Base-by-base conservation (phyloP, 2,797 vertebrate genomes). In the Parauchenoglanis ngamensis region DNA sequence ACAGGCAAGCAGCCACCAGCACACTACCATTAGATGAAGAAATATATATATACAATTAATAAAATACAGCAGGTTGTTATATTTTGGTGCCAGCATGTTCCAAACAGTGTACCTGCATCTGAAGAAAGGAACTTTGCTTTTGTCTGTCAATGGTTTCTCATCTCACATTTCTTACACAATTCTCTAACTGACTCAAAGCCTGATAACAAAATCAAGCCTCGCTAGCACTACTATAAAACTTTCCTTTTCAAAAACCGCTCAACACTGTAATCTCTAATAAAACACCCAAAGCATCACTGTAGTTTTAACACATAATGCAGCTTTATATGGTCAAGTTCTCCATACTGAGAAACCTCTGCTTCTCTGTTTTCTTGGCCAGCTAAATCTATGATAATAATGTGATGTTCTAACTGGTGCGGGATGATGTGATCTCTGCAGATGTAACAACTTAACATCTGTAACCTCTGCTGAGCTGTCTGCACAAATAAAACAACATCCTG, bases 401-500 rank as follows among this genome's bases (percentile, higher is more conserved):
- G 57, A 78, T 65, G 76, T 82, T 75, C 28, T 80, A 84, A 86
- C 70, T 77, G 82, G 89, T 92, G 91, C 94, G 93, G 92, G 93
- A 94, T 91, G 88, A 91, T 84, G 89, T 12, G 89, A 91, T 90
- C 23, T 35, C 90, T 92, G 92, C 94, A 96, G 94, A 96, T 95
- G 94, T 94, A 94, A 94, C 90, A 75, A 94, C 92, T 95, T 96
- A 95, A 95, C 95, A 94, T 92, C 88, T 12, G 59, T 57, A 92
- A 94, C 94, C 95, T 94, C 93, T 89, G 93, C 94, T 93, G 93
- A 95, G 93, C 94, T 89, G 92, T 92, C 92, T 92, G 92, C 92
- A 93, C 94, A 95, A 95, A 96, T 95, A 94, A 94, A 95, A 94
- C 89, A 94, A 95, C 95, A 96, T 96, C 96, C 95, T 95, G 95